phyloP scores from a whole-genome alignment of 2,888 invertebrate species.

The Eupithecia dodoneata region DNA sequence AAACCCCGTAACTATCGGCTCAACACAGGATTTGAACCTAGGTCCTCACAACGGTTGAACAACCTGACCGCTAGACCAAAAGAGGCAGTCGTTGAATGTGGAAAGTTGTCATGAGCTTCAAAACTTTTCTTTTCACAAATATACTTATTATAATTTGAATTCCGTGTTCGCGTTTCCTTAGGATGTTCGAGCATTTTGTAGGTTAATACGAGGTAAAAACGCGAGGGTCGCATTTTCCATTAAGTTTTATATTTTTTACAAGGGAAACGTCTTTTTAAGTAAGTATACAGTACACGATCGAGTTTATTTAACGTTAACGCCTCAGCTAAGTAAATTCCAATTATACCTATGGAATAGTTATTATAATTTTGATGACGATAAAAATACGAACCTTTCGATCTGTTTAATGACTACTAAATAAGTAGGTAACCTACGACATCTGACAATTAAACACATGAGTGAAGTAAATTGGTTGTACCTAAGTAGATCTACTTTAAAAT shows the following conservation, averaged over 20 bases:
- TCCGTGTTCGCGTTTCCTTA: slow-evolving; percentile 5
- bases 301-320: slow-evolving; percentile 3
- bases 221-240: slow-evolving; percentile 21
- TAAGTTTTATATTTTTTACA: slow-evolving; percentile 9
- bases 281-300: neutral
- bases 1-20: too few species aligned
- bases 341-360: neutral
- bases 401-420: too few species aligned
- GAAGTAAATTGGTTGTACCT: neutral
- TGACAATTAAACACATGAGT: too few species aligned
- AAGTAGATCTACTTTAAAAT: neutral
- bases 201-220: slow-evolving; percentile 21
- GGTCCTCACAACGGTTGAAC: too few species aligned
- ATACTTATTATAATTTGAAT: neutral
- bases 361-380: neutral
- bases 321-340: neutral
- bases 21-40: too few species aligned
- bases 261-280: slow-evolving; percentile 1
- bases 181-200: slow-evolving; percentile 12
- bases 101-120: neutral
- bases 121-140: neutral
- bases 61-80: too few species aligned
- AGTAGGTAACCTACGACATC: too few species aligned
- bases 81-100: too few species aligned
- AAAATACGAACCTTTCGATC: too few species aligned